Evolutionary conservation across 2,113 vertebrate species (phyloP), one percentile per base, ranked within the genome.

Genomic region (Salvelinus namaycush): DNA sequence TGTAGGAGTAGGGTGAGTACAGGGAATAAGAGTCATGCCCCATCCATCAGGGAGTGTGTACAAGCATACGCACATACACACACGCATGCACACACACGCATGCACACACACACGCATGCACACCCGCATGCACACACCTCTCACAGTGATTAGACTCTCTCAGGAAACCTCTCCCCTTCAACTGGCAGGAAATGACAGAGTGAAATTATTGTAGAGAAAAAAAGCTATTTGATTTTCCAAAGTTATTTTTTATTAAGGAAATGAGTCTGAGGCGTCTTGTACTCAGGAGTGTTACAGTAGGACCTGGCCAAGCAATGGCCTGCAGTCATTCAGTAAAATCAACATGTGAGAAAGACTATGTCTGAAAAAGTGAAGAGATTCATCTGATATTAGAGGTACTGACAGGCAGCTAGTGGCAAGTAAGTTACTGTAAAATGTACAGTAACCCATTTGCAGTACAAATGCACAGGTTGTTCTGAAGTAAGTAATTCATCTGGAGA

Each of bases 21-120:
- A 70, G 4, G 69, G 71, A 74, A 59, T 76, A 20, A 14, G 26
- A 82, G 59, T 75, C 71, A 24, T 79, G 72, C 75, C 68, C 71
- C 80, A 84, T 86, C 68, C 81, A 84, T 83, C 83, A 82, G 18
- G 74, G 76, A 69, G 68, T 20, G 68, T 34, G 27, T 44, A 44
- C 8, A 44, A 12, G 9, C 39, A 9, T 44, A 44, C 2, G 39
- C 39, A 44, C 39, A 9, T 44, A 44, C 39, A 9, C 39, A 44
- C 7, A 8, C 8, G 11, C 39, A 44, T 1, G 2, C 34, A 39
- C 39, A 11, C 39, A 44, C 7, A 8, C 8, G 11, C 39, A 44
- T 1, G 2, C 34, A 39, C 39, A 51, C 48, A 49, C 11, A 26
- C 24, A 26, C 31, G 6, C 31, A 34, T 5, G 1, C 31, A 34